A percentile compares a stretch with the other conserved stretches of the same genome.
phyloP scores from a whole-genome alignment of 2,113 vertebrate species.

The Sclerurus mexicanus region DNA sequence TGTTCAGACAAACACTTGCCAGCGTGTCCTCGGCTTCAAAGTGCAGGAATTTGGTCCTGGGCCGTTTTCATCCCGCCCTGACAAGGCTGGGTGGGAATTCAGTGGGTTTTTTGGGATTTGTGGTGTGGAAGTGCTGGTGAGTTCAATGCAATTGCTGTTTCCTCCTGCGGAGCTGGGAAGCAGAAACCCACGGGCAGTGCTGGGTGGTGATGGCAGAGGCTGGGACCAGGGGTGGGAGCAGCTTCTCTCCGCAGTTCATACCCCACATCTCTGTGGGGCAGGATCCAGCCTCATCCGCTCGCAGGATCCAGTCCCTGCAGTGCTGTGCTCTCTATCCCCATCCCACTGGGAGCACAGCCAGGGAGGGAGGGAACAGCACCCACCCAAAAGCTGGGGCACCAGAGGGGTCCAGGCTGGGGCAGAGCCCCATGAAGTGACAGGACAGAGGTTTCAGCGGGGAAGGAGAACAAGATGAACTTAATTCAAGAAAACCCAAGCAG shows the following conservation, averaged over 20 bases:
- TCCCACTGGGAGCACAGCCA: neutral
- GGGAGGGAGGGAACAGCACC: neutral
- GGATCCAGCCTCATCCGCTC: neutral
- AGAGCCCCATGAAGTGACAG: fast-evolving
- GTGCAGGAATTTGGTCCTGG: neutral
- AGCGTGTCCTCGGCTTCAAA: neutral
- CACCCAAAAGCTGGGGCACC: neutral
- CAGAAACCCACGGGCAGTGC: fast-evolving
- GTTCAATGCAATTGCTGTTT: fast-evolving
- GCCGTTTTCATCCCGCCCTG: neutral
- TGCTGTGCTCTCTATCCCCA: fast-evolving
- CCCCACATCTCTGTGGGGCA: neutral
- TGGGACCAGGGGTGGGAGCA: neutral
- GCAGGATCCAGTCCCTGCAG: fast-evolving
- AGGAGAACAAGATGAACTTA: neutral
- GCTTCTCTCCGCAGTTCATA: neutral
- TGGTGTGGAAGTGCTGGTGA: neutral
- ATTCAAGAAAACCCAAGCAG: neutral
- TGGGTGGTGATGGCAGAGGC: neutral
- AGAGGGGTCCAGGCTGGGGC: neutral
- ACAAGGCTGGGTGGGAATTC: neutral
- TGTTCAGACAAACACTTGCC: neutral
- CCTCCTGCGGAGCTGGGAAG: neutral
- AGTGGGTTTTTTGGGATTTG: fast-evolving
- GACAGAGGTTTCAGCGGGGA: neutral